These are phyloP conservation scores for Melieria picta DNA, from an alignment of 2,888 invertebrate genomes.

Conservation along the genomic window DNA sequence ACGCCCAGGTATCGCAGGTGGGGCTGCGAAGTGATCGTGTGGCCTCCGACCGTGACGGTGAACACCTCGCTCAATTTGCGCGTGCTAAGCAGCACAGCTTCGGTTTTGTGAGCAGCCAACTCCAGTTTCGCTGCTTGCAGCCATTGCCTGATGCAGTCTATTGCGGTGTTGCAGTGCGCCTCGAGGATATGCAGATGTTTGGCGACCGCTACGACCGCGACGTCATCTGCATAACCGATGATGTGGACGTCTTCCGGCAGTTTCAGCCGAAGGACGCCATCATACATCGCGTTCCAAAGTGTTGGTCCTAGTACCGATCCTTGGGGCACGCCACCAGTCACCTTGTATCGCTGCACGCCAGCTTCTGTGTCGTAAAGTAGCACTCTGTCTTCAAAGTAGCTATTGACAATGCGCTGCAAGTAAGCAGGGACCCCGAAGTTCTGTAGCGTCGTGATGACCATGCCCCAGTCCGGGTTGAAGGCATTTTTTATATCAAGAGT, in stretches of 20 bases:
- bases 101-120: neutral
- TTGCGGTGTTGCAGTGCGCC: neutral
- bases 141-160: neutral
- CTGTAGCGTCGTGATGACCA: neutral
- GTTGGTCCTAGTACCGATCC: constrained; percentile 34
- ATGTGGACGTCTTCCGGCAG: neutral
- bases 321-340: constrained; percentile 24
- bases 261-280: constrained; percentile 21
- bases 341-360: constrained; percentile 13
- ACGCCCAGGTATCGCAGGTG: neutral
- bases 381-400: constrained; percentile 19
- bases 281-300: constrained; percentile 31
- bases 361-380: constrained; percentile 26
- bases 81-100: constrained; percentile 11
- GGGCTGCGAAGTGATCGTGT: neutral
- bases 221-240: constrained; percentile 34
- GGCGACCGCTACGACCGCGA: constrained; percentile 27
- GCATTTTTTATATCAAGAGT: constrained; percentile 30
- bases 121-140: neutral
- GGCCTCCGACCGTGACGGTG: neutral
- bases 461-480: constrained; percentile 30
- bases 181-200: constrained; percentile 4
- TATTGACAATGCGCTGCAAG: neutral
- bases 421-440: constrained; percentile 8
- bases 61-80: constrained; percentile 6